phyloP scores from a whole-genome alignment of 2,888 invertebrate genomes.

The Oithona nana region DNA sequence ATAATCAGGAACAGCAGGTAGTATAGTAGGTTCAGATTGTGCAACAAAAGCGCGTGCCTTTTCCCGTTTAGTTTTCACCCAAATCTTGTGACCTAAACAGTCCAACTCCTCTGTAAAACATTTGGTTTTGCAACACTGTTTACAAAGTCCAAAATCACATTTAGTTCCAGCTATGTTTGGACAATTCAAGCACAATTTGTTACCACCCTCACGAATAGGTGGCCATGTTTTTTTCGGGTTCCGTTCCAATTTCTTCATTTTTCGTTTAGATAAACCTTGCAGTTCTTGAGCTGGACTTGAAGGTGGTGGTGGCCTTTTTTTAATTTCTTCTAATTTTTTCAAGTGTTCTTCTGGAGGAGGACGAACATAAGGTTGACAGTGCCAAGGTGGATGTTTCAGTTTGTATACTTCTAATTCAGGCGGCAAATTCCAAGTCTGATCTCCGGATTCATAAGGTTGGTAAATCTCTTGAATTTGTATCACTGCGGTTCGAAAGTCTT shows the following conservation, averaged over 20 bases:
- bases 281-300: neutral
- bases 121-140: conserved; percentile 64
- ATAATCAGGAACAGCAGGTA: too few relatives aligned
- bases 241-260: conserved; percentile 59
- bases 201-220: conserved; percentile 34
- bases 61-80: neutral
- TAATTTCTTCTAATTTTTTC: conserved; percentile 50
- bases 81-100: conserved; percentile 47
- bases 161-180: conserved; percentile 52
- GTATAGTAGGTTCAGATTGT: too few relatives aligned
- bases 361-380: conserved; percentile 79
- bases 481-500: conserved; percentile 49
- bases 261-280: conserved; percentile 44
- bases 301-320: conserved; percentile 22
- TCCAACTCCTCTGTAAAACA: conserved; percentile 55
- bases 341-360: conserved; percentile 56
- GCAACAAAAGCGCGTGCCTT: too few relatives aligned
- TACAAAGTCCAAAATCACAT: conserved; percentile 59
- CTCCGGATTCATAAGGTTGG: conserved; percentile 42
- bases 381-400: conserved; percentile 67
- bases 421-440: conserved; percentile 21
- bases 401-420: conserved; percentile 25
- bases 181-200: conserved; percentile 47
- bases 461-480: conserved; percentile 47
- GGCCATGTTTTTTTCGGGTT: conserved; percentile 42